These are phyloP conservation scores for Hucho hucho DNA, from an alignment of 2,113 vertebrate genomes.

Conservation along the genomic window DNA sequence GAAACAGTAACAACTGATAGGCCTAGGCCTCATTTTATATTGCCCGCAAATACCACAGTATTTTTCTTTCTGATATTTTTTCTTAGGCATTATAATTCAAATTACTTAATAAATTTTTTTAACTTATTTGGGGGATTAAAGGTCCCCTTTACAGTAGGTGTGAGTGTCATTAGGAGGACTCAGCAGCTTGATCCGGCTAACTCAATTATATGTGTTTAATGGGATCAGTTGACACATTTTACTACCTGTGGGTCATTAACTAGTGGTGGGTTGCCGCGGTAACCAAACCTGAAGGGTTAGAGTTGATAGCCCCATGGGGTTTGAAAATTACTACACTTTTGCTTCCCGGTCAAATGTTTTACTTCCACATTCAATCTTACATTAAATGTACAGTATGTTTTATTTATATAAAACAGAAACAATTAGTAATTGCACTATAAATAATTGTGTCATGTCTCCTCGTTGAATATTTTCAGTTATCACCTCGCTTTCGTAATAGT, in stretches of 20 bases:
- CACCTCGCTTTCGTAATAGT: not conserved
- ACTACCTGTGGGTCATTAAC: conserved; percentile 51
- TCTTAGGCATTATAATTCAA: not conserved
- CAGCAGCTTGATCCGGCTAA: conserved; percentile 36
- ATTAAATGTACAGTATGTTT: too few species aligned
- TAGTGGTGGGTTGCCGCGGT: conserved; percentile 18
- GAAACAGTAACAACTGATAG: conserved; percentile 33
- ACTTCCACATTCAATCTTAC: too few species aligned
- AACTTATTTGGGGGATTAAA: conserved; percentile 4
- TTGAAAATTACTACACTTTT: too few species aligned
- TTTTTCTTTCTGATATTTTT: not conserved
- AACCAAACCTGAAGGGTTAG: not conserved
- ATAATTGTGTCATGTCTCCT: not conserved
- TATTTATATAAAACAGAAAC: not conserved
- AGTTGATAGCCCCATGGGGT: not conserved
- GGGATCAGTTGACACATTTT: conserved; percentile 49
- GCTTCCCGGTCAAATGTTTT: too few species aligned
- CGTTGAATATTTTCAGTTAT: not conserved
- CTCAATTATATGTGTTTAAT: conserved; percentile 46
- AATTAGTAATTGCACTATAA: not conserved
- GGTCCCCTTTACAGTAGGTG: conserved; percentile 26
- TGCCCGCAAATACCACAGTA: not conserved
- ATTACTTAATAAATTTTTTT: not conserved
- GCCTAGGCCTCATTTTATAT: not conserved
- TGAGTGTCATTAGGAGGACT: conserved; percentile 30